phyloP scores from a whole-genome alignment of 2,888 invertebrate species.

The Ephialtes manifestator region DNA sequence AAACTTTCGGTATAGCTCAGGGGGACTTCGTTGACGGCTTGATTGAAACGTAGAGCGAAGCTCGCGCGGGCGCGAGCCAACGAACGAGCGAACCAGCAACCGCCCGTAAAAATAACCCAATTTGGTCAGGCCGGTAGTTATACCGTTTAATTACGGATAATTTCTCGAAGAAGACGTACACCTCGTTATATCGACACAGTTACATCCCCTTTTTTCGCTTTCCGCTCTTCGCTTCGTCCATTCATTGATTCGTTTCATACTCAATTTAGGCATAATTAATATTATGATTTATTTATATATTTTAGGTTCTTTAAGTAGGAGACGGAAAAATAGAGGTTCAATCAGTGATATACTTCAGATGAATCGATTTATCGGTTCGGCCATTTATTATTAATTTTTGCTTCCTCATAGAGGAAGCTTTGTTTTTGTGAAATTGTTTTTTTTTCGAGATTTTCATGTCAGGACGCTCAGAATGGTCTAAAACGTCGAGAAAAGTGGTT shows the following conservation, averaged over 20 bases:
- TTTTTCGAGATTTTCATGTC: no score
- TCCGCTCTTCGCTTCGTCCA: background rate
- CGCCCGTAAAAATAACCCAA: slow-evolving; percentile 84
- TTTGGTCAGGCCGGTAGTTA: slow-evolving; percentile 82
- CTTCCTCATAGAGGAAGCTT: no score
- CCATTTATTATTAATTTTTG: background rate
- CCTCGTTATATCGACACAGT: slow-evolving; percentile 36
- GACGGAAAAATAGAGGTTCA: no score
- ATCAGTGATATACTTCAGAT: background rate
- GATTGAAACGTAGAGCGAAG: slow-evolving; percentile 83
- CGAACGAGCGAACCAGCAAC: slow-evolving; percentile 15
- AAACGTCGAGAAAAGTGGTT: no score
- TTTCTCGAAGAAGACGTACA: slow-evolving; percentile 72
- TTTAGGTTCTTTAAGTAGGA: no score
- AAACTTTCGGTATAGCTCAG: slow-evolving; percentile 84
- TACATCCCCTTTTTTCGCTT: background rate
- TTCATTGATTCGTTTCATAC: background rate
- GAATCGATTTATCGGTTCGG: background rate
- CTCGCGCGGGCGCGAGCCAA: slow-evolving; percentile 35
- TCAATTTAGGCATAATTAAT: background rate
- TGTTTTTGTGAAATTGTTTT: no score
- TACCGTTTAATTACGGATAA: slow-evolving; percentile 84
- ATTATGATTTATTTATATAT: background rate
- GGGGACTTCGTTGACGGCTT: slow-evolving; percentile 84
- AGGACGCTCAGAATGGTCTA: no score